Evolutionary conservation across 1,140 invertebrate species (phyloP), one percentile per base, ranked within the genome.

Genomic region (Trachymyrmex septentrionalis): DNA sequence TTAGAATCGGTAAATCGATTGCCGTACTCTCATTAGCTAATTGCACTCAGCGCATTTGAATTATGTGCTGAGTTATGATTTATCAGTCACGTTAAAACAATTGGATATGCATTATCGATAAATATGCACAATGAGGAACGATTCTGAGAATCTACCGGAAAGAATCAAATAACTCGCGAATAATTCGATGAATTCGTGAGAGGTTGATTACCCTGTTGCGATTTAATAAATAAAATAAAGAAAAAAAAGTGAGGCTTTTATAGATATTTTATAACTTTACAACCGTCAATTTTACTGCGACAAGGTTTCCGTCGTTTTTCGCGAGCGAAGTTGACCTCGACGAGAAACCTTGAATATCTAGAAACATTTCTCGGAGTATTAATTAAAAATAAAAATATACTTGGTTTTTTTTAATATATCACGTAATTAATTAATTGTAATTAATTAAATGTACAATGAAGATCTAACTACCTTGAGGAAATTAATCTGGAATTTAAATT

Each of bases 21-120:
- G 38, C 19, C 9, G 5, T 59, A 44, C 24, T 21, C 67, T 75
- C 80, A 84, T 84, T 84, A 84, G 69, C 69, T 84, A 63, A 84
- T 73, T 73, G 72, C 69, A 21, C 14, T 61, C 80, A 21, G 19
- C 34, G 53, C 24, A 19, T 34, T 30, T 82, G 67, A 72, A 34
- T 81, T 69, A 81, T 38, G 30, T 55, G 38, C 4, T 19, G 24
- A 55, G 24, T 12, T 16, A 55, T 19, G 19, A 73, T 75, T 75
- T 63, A 55, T 50, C 55, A 61, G 55, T 63, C 44, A 24, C 55
- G 61, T 61, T 61, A 75, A 63, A 84, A 84, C 59, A 50, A 82
- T 61, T 16, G 27, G 57, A 7, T 75, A 24, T 48, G 53, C 24
- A 12, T 64, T 21, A 9, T 21, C 21, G 55, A 73, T 84, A 84